Evolutionary conservation across 2,113 vertebrate species (phyloP).

Genomic region (Rhynchopsitta pachyrhyncha): DNA sequence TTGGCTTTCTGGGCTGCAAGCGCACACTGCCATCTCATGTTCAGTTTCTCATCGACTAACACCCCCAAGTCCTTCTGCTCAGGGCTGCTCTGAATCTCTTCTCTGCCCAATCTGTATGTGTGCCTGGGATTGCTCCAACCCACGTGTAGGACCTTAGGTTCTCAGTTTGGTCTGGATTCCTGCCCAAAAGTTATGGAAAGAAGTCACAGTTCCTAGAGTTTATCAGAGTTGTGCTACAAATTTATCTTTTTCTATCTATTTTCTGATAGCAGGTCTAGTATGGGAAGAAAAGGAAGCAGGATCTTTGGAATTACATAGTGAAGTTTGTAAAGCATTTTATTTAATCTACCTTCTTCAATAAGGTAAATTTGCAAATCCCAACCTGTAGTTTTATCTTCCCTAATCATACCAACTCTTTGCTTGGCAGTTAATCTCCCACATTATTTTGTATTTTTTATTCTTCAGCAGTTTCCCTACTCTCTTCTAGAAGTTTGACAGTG

Average conservation of each 20-base stretch:
- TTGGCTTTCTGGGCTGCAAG: no score
- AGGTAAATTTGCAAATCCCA: neutral
- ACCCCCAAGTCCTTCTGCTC: no score
- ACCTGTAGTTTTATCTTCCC: neutral
- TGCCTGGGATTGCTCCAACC: no score
- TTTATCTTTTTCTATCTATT: neutral
- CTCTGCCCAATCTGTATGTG: no score
- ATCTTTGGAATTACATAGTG: neutral
- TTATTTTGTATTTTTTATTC: neutral
- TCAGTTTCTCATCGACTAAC: no score
- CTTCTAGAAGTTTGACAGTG: neutral
- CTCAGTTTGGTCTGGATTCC: neutral
- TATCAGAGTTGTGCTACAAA: neutral
- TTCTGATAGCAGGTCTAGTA: neutral
- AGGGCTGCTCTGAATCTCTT: no score
- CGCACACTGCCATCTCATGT: no score
- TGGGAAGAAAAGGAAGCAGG: neutral
- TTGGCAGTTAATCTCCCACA: neutral
- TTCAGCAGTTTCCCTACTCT: neutral
- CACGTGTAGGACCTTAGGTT: neutral
- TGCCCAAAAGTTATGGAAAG: neutral
- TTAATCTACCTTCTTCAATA: neutral
- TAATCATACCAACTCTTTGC: neutral
- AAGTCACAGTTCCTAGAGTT: neutral
- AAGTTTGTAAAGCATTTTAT: neutral